Base-by-base conservation (phyloP, 2,888 invertebrate genomes). In the Dolichomitus sp. region DNA sequence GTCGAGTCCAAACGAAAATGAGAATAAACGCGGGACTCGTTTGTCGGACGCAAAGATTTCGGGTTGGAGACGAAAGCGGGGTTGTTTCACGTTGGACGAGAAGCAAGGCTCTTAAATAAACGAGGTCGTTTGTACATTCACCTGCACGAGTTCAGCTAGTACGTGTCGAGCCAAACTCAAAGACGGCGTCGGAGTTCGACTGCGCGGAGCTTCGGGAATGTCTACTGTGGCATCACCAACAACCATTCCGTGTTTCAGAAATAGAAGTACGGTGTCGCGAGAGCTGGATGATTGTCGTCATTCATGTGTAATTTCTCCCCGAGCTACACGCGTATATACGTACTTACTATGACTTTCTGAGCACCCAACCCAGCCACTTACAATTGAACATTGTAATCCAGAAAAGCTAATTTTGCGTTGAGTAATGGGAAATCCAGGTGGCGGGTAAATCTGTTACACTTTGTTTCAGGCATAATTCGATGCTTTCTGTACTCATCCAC, bases 81-180 rank as follows among this genome's bases (percentile, higher is more conserved):
- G 57, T 66, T 78, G 70, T 54, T 81, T 45, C 48, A 48, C 33
- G 48, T 78, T 14, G 57, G 37, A 59, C 37, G 50, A 48, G 63
- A 19, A 70, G 74, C 19, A 69, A 65, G 82, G 85, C 87, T 85
- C 86, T 89, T 85, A 88, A 88, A 88, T 86, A 89, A 91, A 90
- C 85, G 89, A 88, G 86, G 86, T 88, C 89, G 87, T 89, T 90
- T 88, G 88, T 88, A 88, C 85, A 84, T 86, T 80, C 80, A 75
- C 72, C 69, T 61, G 66, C 50, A 74, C 69, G 57, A 42, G 48
- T 74, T 57, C 63, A 37, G 37, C 73, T 78, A 57, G 68, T 69
- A 76, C 72, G 72, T 72, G 66, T 68, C 54, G 66, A 76, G 75
- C 84, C 82, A 80, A 82, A 80, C 72, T 74, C 57, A 75, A 75